Percentiles rank a stretch among this genome's conserved stretches.
phyloP scores from a whole-genome alignment of 2,797 vertebrate genomes.

The Hippopotamyrus pictus region DNA sequence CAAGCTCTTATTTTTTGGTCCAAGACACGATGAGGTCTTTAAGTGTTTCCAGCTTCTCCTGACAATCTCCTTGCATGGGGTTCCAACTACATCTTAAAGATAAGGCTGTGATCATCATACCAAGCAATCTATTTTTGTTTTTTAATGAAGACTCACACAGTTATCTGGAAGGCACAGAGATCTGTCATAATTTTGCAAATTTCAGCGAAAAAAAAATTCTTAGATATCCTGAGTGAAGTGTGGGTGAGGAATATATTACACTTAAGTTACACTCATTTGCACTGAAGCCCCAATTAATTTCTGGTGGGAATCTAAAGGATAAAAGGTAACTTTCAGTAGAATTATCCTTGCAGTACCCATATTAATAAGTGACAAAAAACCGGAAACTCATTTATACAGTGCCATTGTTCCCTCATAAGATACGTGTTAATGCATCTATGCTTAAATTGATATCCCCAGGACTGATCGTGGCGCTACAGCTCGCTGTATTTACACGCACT shows the following conservation, averaged over 20 bases:
- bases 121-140: background rate
- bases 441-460: background rate
- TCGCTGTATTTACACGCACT: background rate
- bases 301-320: background rate
- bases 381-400: background rate
- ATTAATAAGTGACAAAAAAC: background rate
- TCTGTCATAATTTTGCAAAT: conserved; percentile 1
- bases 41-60: background rate
- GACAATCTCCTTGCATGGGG: background rate
- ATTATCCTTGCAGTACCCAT: background rate
- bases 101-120: background rate
- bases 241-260: background rate
- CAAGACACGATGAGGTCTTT: background rate
- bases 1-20: background rate
- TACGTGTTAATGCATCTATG: background rate
- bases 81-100: background rate
- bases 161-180: background rate
- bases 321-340: background rate
- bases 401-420: background rate
- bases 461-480: background rate
- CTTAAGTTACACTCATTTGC: background rate
- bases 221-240: background rate
- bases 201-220: background rate
- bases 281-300: conserved; percentile 1
- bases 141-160: background rate